These are phyloP conservation scores for Drosophila dives DNA, from an alignment of 2,888 invertebrate genomes.

Conservation along the genomic window DNA sequence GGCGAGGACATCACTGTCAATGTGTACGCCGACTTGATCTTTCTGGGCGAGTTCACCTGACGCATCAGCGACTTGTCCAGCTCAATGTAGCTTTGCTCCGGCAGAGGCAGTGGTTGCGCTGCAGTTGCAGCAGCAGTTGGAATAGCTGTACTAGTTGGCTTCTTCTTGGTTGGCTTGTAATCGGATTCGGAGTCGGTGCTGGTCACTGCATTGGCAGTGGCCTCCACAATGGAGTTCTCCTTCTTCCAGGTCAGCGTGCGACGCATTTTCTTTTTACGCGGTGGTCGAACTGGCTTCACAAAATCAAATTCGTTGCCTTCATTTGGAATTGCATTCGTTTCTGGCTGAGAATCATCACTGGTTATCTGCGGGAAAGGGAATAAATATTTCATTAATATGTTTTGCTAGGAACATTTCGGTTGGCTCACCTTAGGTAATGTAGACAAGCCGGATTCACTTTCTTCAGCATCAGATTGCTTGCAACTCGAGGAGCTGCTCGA, in stretches of 20 bases:
- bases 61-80: slow-evolving; percentile 71
- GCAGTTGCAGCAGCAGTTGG: neutral
- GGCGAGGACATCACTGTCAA: slow-evolving; percentile 80
- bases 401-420: neutral
- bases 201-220: slow-evolving; percentile 63
- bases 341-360: slow-evolving; percentile 78
- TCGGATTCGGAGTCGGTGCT: slow-evolving; percentile 82
- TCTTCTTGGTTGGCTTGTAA: slow-evolving; percentile 62
- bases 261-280: slow-evolving; percentile 81
- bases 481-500: slow-evolving; percentile 61
- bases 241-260: slow-evolving; percentile 77
- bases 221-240: slow-evolving; percentile 75
- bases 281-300: slow-evolving; percentile 67
- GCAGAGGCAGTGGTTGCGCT: neutral
- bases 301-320: slow-evolving; percentile 63
- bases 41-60: slow-evolving; percentile 76
- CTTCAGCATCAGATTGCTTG: slow-evolving; percentile 75
- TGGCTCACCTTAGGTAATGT: slow-evolving; percentile 72
- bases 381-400: neutral
- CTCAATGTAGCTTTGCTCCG: slow-evolving; percentile 63
- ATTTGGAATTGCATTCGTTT: slow-evolving; percentile 33
- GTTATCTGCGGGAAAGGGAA: slow-evolving; percentile 58
- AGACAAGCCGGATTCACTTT: slow-evolving; percentile 78
- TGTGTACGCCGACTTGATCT: slow-evolving; percentile 80
- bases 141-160: slow-evolving; percentile 6